phyloP scores from a whole-genome alignment of 2,888 invertebrate genomes.

The Agrochola macilenta region DNA sequence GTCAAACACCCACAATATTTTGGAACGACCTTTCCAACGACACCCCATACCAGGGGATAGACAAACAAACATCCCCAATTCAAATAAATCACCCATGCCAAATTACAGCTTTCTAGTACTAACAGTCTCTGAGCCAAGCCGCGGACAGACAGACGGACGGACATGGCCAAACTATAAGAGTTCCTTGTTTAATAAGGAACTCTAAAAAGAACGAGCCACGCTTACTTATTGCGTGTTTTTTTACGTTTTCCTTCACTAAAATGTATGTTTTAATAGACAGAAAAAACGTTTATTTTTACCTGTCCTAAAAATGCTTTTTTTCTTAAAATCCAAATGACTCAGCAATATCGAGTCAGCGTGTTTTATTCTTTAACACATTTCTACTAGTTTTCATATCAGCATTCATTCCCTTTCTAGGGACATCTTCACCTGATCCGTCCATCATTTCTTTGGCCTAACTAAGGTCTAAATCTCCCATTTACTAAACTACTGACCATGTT shows the following conservation, averaged over 20 bases:
- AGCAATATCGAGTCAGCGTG: neutral
- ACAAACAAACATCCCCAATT: no score
- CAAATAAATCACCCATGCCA: no score
- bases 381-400: neutral
- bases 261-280: neutral
- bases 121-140: no score
- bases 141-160: no score
- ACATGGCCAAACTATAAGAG: no score
- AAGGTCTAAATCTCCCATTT: neutral
- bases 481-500: neutral
- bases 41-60: no score
- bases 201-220: neutral
- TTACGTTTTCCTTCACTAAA: conserved; percentile 1
- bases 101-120: no score
- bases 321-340: neutral
- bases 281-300: conserved; percentile 10
- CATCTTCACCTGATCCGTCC: neutral
- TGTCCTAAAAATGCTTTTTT: neutral
- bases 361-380: neutral
- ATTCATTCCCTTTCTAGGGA: neutral
- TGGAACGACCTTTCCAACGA: no score
- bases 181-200: no score
- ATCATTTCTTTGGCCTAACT: neutral
- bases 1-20: no score
- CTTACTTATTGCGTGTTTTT: conserved; percentile 7